Evolutionary conservation across 2,797 vertebrate species (phyloP).

Genomic region (Melanotaenia trifasciata): DNA sequence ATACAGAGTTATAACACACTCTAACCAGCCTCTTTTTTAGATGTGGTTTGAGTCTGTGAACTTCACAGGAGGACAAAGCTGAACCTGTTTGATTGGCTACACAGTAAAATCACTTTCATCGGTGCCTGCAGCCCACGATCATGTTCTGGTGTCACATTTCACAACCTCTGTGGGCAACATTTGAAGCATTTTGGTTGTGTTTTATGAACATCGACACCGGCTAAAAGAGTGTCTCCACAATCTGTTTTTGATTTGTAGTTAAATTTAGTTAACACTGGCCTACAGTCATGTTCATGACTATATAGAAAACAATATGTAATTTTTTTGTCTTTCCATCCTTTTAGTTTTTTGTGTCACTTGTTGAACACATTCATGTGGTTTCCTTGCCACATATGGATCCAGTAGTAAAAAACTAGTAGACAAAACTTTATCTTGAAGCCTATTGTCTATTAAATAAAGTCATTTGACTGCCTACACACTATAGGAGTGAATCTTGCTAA

Average conservation of each 20-base stretch:
- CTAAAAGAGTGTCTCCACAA: slow-evolving; percentile 17
- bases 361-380: not conserved
- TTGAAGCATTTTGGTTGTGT: slow-evolving; percentile 41
- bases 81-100: slow-evolving; percentile 48
- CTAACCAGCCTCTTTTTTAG: not conserved
- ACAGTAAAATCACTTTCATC: slow-evolving; percentile 52
- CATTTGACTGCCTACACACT: too few relatives aligned
- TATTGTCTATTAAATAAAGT: too few relatives aligned
- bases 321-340: not conserved
- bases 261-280: too few relatives aligned
- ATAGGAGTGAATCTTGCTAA: too few relatives aligned
- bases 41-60: slow-evolving; percentile 35
- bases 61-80: slow-evolving; percentile 39
- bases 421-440: too few relatives aligned
- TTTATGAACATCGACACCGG: slow-evolving; percentile 29
- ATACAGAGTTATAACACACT: slow-evolving; percentile 3
- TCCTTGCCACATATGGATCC: not conserved
- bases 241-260: not conserved
- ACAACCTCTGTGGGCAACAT: slow-evolving; percentile 50
- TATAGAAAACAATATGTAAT: not conserved
- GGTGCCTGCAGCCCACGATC: slow-evolving; percentile 32
- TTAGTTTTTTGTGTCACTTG: not conserved
- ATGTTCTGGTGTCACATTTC: slow-evolving; percentile 61
- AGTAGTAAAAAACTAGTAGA: too few relatives aligned
- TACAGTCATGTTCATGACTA: not conserved